Percentiles rank a stretch among this genome's conserved stretches.
These are phyloP conservation scores for Osedax fenrisi DNA, from an alignment of 2,888 invertebrate species.

Conservation along the genomic window DNA sequence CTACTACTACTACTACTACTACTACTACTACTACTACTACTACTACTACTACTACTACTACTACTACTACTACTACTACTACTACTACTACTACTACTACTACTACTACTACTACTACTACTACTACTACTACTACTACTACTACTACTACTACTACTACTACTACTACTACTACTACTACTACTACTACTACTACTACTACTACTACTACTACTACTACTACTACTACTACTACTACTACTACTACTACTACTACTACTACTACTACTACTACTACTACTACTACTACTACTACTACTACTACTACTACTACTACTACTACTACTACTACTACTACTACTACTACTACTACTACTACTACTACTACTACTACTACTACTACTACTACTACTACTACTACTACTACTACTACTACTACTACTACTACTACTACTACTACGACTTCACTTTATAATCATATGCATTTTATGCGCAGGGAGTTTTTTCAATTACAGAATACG, in stretches of 20 bases:
- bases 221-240: conserved; percentile 19
- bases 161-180: not conserved
- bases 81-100: conserved; percentile 21
- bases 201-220: not conserved
- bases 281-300: conserved; percentile 24
- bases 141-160: not conserved
- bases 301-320: conserved; percentile 15
- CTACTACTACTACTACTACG: conserved; percentile 18
- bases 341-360: conserved; percentile 19
- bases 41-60: conserved; percentile 23
- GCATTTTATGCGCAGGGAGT: too few relatives aligned
- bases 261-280: conserved; percentile 25
- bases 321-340: conserved; percentile 17
- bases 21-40: conserved; percentile 20
- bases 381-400: conserved; percentile 20
- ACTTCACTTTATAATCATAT: too few relatives aligned
- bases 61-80: conserved; percentile 24
- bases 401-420: conserved; percentile 20
- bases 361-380: conserved; percentile 17
- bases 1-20: conserved; percentile 23
- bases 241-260: conserved; percentile 25
- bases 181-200: not conserved
- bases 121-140: not conserved
- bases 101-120: not conserved
- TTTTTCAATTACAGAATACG: too few relatives aligned